Evolutionary conservation across 1,140 invertebrate species (phyloP), one percentile per base, ranked within the genome.

Genomic region (Battus philenor): DNA sequence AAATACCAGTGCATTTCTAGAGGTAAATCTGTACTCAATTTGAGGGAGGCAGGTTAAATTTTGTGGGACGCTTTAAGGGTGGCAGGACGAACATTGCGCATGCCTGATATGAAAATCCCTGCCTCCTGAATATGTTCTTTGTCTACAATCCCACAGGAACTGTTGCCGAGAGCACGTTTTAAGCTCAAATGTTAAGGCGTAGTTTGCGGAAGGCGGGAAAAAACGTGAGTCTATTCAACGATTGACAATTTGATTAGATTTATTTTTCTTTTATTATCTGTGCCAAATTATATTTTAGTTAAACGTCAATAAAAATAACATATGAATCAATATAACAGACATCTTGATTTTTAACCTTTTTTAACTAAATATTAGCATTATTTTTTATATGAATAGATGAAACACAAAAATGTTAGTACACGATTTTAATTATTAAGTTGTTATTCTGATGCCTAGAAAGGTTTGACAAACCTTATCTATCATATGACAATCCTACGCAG

Each of bases 121-220:
- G 17, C n/a, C 16, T 36, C 33, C 12, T 22, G 2, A 16, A 20
- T 18, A 18, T 12, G 33, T 36, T 17, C 33, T 36, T 36, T 36
- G 33, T 36, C 33, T 36, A 29, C 26, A 9, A 29, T 29, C 16
- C 33, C 9, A 17, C 1, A 16, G 33, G 17, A 36, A 18, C 9
- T 9, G 33, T 17, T 36, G 9, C 16, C 7, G 33, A 36, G 15
- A 36, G 17, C 33, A 36, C 33, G 33, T 36, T 17, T 10, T 10
- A 33, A 18, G 4, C 10, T n/a, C 9, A 2, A 8, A 9, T 9
- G 6, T 22, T 10, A 20, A 15, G 33, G 17, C 33, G 33, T n/a
- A 20, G 17, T 34, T 34, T 15, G 13, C 15, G 7, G 26, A 29
- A 29, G 33, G 33, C 33, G 33, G 33, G 33, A 36, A 36, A 31